Evolutionary conservation across 2,888 invertebrate genomes (phyloP).

Genomic region (Andrena camellia): DNA sequence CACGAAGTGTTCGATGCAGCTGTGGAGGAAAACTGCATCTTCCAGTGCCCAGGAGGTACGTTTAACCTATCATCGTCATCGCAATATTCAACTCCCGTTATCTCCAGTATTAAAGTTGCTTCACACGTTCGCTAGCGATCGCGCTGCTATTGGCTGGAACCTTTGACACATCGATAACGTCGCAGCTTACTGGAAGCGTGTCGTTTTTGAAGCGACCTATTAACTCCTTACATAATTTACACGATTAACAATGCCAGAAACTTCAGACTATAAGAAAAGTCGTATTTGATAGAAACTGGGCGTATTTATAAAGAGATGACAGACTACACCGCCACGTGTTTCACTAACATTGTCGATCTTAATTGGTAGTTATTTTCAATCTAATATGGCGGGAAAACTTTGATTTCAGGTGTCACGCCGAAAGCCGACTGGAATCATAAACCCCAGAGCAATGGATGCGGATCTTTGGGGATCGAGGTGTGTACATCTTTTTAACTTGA

Average conservation of each 20-base stretch:
- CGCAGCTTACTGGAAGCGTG: not conserved
- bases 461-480: slow-evolving; percentile 91
- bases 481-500: not conserved
- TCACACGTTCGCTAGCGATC: not conserved
- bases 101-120: not conserved
- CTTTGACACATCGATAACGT: not conserved
- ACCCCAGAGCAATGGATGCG: slow-evolving; percentile 94
- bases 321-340: not conserved
- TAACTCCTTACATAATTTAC: not conserved
- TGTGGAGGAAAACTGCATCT: slow-evolving; percentile 93
- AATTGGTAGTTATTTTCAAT: slow-evolving; percentile 28
- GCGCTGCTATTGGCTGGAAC: slow-evolving; percentile 11
- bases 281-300: not conserved
- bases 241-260: not conserved
- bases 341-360: slow-evolving; percentile 6
- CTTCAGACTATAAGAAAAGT: not conserved
- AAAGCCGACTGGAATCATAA: slow-evolving; percentile 90
- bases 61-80: slow-evolving; percentile 26
- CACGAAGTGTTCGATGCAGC: slow-evolving; percentile 94
- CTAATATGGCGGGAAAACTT: slow-evolving; percentile 26
- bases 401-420: slow-evolving; percentile 88
- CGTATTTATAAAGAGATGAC: slow-evolving; percentile 2
- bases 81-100: not conserved
- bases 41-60: slow-evolving; percentile 90
- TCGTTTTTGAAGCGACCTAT: not conserved